Percentiles rank a stretch among this genome's conserved stretches.
phyloP scores from a whole-genome alignment of 2,888 invertebrate species.

The Eurois occulta region DNA sequence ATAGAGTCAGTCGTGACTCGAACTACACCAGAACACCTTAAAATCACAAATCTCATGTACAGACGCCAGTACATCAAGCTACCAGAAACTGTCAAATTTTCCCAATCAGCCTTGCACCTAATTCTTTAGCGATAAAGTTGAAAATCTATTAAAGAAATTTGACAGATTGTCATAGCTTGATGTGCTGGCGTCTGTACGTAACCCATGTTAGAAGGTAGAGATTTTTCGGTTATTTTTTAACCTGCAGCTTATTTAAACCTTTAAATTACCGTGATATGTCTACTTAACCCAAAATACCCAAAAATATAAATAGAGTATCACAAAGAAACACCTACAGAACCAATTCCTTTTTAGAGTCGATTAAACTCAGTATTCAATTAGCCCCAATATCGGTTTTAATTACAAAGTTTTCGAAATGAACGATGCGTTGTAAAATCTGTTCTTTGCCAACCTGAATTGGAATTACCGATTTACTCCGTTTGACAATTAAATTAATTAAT shows the following conservation, averaged over 20 bases:
- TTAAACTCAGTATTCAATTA: constrained; percentile 11
- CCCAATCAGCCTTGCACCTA: no score
- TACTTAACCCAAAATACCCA: not conserved
- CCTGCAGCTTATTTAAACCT: not conserved
- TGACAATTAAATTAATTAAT: constrained; percentile 43
- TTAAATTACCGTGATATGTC: not conserved
- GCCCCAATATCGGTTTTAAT: constrained; percentile 19
- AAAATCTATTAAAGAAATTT: no score
- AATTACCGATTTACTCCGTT: constrained; percentile 45
- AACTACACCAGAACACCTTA: not conserved
- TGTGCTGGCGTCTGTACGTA: no score
- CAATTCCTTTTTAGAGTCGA: not conserved
- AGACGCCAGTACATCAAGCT: no score
- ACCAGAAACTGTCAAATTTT: no score
- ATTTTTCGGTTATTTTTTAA: not conserved
- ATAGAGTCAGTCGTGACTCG: not conserved
- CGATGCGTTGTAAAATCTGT: constrained; percentile 32
- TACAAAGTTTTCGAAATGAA: constrained; percentile 30
- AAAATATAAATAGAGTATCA: not conserved
- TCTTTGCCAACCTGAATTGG: constrained; percentile 36
- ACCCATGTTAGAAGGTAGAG: not conserved
- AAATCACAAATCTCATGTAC: no score
- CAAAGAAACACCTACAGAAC: not conserved
- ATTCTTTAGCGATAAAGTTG: no score
- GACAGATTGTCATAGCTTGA: no score